Percentiles rank a stretch among this genome's conserved stretches.
Evolutionary conservation across 2,113 vertebrate genomes (phyloP).

Genomic region (Cyanocitta stelleri): DNA sequence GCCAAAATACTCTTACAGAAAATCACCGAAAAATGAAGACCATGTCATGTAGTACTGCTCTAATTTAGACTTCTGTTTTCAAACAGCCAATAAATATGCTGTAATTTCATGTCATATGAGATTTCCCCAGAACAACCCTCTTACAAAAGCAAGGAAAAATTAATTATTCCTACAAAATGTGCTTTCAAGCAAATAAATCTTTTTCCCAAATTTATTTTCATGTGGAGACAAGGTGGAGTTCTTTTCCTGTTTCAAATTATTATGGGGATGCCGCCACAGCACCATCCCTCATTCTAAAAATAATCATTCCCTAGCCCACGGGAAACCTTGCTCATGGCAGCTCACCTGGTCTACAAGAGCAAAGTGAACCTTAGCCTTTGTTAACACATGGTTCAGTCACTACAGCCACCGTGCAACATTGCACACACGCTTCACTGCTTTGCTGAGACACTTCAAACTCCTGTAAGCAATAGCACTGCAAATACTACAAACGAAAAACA

Average conservation of each 20-base stretch:
- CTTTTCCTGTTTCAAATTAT: not conserved
- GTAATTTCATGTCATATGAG: not conserved
- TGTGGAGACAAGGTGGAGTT: not conserved
- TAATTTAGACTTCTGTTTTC: not conserved
- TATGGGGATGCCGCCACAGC: rapidly evolving
- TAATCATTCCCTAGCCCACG: not conserved
- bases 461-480: not conserved
- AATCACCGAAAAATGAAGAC: not conserved
- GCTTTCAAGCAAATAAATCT: not conserved
- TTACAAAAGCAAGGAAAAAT: not conserved
- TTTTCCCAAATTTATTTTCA: not conserved
- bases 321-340: not conserved
- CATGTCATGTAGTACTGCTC: not conserved
- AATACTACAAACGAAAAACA: not conserved
- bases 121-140: not conserved
- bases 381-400: not conserved
- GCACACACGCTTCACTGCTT: not conserved
- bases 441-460: not conserved
- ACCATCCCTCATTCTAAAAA: not conserved
- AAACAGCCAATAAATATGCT: not conserved
- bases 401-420: not conserved
- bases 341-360: not conserved
- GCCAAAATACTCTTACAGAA: not conserved
- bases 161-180: not conserved
- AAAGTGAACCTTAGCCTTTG: not conserved